phyloP scores from a whole-genome alignment of 2,797 vertebrate species.

The Fistularia commersonii region DNA sequence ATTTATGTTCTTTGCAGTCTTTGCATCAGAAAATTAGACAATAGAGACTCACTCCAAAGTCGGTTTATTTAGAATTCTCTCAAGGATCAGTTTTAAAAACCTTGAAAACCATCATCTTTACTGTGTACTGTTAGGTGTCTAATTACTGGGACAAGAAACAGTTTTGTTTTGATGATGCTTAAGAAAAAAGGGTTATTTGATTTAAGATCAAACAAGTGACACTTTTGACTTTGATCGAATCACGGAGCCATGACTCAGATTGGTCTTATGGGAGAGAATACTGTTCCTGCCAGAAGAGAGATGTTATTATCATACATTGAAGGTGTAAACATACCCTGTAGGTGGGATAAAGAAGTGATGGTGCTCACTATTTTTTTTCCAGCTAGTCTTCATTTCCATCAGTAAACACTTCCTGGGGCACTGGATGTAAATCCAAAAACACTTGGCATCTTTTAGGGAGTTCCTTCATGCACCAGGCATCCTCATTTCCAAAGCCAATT shows the following conservation, averaged over 20 bases:
- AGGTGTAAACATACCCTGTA: slow-evolving; percentile 20
- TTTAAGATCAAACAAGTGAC: slow-evolving; percentile 34
- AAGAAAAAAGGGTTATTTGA: slow-evolving; percentile 27
- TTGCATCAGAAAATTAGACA: not conserved
- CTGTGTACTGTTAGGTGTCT: slow-evolving; percentile 15
- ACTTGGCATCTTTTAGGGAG: slow-evolving; percentile 14
- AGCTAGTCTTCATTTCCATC: no score
- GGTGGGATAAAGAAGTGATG: slow-evolving; percentile 6
- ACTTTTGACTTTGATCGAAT: slow-evolving; percentile 24
- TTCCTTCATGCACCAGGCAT: slow-evolving; percentile 17
- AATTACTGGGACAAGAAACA: slow-evolving; percentile 27
- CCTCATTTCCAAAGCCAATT: slow-evolving; percentile 20
- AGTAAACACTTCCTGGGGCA: no score
- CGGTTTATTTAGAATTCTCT: slow-evolving; percentile 17
- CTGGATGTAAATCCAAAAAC: no score
- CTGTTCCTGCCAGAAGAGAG: slow-evolving; percentile 18
- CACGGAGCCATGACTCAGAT: slow-evolving; percentile 28
- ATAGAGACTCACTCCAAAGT: slow-evolving; percentile 13
- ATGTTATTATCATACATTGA: slow-evolving; percentile 10
- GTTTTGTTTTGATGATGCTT: slow-evolving; percentile 27
- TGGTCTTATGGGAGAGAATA: slow-evolving; percentile 20
- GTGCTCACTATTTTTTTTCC: no score
- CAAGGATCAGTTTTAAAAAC: not conserved
- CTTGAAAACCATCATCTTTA: slow-evolving; percentile 4
- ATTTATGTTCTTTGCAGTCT: slow-evolving; percentile 6